Percentiles rank a stretch among this genome's conserved stretches.
Conservation (phyloP, 64 coral and sea anemone genomes). For the Anthopleura sola region DNA sequence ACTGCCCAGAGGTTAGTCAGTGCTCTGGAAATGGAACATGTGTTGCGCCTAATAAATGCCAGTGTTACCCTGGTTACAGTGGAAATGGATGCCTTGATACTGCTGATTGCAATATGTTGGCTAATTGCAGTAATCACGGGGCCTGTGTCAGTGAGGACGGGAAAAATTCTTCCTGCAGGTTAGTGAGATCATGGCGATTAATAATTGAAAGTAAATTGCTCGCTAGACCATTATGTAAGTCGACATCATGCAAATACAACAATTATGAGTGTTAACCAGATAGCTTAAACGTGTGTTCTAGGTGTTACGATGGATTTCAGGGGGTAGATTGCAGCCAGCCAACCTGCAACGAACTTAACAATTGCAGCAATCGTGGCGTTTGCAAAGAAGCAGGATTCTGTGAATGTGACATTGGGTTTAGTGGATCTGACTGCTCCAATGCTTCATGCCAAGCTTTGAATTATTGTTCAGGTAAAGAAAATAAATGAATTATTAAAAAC, state of each 20-base stretch:
- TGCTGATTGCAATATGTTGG: slow-evolving; percentile 28
- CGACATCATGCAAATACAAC: too few species aligned
- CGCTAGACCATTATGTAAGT: too few species aligned
- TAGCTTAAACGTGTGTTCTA: background rate
- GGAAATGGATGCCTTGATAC: slow-evolving; percentile 23
- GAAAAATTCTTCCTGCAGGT: slow-evolving; percentile 46
- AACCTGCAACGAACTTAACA: slow-evolving; percentile 15
- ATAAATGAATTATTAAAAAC: background rate
- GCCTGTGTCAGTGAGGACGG: slow-evolving; percentile 28
- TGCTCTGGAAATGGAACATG: slow-evolving; percentile 49
- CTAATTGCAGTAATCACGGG: slow-evolving; percentile 45
- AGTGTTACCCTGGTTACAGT: slow-evolving; percentile 51
- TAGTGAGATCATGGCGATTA: background rate
- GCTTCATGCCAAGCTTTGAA: slow-evolving; percentile 41
- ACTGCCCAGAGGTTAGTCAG: slow-evolving; percentile 41
- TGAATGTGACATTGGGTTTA: slow-evolving; percentile 44
- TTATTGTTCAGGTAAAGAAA: slow-evolving; percentile 50
- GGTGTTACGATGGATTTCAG: slow-evolving; percentile 39
- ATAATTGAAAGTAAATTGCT: background rate
- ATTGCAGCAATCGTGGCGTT: slow-evolving; percentile 34
- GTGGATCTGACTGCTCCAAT: slow-evolving; percentile 43
- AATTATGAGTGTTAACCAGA: too few species aligned
- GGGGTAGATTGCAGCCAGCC: slow-evolving; percentile 31
- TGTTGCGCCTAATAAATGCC: slow-evolving; percentile 27
- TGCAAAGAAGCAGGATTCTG: slow-evolving; percentile 53